Evolutionary conservation across 2,113 vertebrate genomes (phyloP).

Genomic region (Proteles cristata): DNA sequence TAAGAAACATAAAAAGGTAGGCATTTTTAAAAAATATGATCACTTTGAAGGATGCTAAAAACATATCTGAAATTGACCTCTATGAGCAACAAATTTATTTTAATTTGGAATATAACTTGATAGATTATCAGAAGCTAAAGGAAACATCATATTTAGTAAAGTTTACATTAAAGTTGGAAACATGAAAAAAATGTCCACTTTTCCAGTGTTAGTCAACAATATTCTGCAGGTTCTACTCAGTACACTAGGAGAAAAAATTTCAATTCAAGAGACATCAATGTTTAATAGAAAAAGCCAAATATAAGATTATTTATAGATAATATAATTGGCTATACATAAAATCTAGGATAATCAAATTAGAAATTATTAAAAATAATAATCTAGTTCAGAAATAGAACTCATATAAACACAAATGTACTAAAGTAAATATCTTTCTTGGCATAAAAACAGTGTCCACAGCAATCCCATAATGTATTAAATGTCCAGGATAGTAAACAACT

Average conservation of each 20-base stretch:
- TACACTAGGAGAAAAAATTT: background rate
- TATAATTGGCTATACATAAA: conserved; percentile 37
- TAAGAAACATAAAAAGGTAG: background rate
- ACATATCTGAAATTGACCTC: background rate
- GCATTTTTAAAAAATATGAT: conserved; percentile 16
- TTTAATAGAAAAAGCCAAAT: conserved; percentile 34
- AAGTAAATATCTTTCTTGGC: conserved; percentile 25
- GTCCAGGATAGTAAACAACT: conserved; percentile 10
- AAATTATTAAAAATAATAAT: conserved; percentile 44
- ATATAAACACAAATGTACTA: conserved; percentile 11
- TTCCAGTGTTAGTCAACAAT: conserved; percentile 8
- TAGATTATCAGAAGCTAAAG: conserved; percentile 32
- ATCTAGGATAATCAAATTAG: conserved; percentile 41
- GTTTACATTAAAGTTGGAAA: conserved; percentile 4
- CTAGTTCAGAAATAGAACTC: conserved; percentile 28
- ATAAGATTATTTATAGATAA: background rate
- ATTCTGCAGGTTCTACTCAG: background rate
- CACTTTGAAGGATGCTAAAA: background rate
- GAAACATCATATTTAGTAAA: conserved; percentile 5
- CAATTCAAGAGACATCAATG: conserved; percentile 15
- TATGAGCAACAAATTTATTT: conserved; percentile 23
- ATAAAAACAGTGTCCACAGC: background rate
- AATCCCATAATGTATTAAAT: background rate
- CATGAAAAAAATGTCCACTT: background rate
- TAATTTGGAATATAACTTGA: background rate